Evolutionary conservation across 2,113 vertebrate genomes (phyloP).

Genomic region (Hucho hucho): DNA sequence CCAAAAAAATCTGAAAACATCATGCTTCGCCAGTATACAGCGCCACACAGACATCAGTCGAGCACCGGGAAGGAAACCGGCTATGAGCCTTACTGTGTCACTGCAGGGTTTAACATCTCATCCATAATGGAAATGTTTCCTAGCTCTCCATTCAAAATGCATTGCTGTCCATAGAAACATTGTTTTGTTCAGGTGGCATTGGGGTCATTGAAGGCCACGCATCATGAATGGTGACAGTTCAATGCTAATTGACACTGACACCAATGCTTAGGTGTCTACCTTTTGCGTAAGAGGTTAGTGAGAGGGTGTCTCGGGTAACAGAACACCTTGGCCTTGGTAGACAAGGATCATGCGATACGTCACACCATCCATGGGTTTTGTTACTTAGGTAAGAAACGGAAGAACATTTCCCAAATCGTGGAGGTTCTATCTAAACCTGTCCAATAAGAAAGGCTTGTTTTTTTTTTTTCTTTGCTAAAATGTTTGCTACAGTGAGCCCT

Average conservation of each 20-base stretch:
- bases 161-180: conserved; percentile 52
- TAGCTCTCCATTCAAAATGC: conserved; percentile 66
- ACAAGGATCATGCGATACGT: not conserved
- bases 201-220: conserved; percentile 47
- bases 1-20: too few relatives aligned
- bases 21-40: not conserved
- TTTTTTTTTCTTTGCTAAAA: too few relatives aligned
- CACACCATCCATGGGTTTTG: not conserved
- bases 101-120: conserved; percentile 54
- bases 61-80: not conserved
- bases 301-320: conserved; percentile 21
- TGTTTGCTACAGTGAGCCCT: too few relatives aligned
- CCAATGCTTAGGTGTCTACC: conserved; percentile 48
- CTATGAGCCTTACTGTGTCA: conserved; percentile 50
- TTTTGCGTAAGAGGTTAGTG: conserved; percentile 44
- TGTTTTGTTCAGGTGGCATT: conserved; percentile 44
- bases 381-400: too few relatives aligned
- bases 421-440: too few relatives aligned
- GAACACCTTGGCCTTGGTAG: not conserved
- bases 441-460: too few relatives aligned
- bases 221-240: conserved; percentile 51
- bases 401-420: too few relatives aligned
- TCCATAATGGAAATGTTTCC: conserved; percentile 68
- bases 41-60: not conserved
- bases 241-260: conserved; percentile 35